These are phyloP conservation scores for Anthoptus insignis DNA, from an alignment of 2,888 invertebrate species.

Conservation along the genomic window DNA sequence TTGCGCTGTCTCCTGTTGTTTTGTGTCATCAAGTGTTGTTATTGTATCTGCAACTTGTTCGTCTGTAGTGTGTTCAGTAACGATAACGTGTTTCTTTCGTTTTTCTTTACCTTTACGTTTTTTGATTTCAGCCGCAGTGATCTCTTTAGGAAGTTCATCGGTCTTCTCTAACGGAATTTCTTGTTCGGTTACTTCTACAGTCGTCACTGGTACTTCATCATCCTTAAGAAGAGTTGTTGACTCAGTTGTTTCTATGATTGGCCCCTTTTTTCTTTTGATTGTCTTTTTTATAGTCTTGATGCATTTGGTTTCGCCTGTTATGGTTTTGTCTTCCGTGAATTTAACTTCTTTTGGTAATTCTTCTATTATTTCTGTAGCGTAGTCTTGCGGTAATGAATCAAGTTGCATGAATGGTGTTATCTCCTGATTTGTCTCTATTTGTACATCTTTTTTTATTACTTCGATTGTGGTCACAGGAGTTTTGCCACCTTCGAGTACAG, in stretches of 20 bases:
- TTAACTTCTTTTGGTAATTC: slow-evolving; percentile 55
- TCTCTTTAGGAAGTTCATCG: slow-evolving; percentile 50
- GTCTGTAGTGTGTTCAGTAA: not conserved
- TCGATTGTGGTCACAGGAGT: slow-evolving; percentile 12
- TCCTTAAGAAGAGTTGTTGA: slow-evolving; percentile 50
- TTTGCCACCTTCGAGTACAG: slow-evolving; percentile 46
- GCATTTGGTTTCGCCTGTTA: slow-evolving; percentile 61
- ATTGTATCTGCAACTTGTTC: slow-evolving; percentile 44
- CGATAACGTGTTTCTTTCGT: slow-evolving; percentile 51
- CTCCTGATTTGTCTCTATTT: slow-evolving; percentile 50
- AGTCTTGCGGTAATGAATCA: slow-evolving; percentile 48
- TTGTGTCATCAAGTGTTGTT: slow-evolving; percentile 44
- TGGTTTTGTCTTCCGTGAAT: slow-evolving; percentile 64
- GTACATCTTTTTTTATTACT: slow-evolving; percentile 24
- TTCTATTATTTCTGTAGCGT: slow-evolving; percentile 55
- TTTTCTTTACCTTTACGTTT: slow-evolving; percentile 49
- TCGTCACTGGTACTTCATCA: not conserved
- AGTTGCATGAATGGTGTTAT: slow-evolving; percentile 44
- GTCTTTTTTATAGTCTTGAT: slow-evolving; percentile 62
- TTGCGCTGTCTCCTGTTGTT: slow-evolving; percentile 50
- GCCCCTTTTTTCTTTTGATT: slow-evolving; percentile 56
- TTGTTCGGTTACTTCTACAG: slow-evolving; percentile 45
- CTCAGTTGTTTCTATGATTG: slow-evolving; percentile 48
- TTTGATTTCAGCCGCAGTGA: slow-evolving; percentile 48
- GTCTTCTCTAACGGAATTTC: slow-evolving; percentile 45